Conservation (phyloP, 2,113 vertebrate genomes). For the Ophthalmolycus amberensis region DNA sequence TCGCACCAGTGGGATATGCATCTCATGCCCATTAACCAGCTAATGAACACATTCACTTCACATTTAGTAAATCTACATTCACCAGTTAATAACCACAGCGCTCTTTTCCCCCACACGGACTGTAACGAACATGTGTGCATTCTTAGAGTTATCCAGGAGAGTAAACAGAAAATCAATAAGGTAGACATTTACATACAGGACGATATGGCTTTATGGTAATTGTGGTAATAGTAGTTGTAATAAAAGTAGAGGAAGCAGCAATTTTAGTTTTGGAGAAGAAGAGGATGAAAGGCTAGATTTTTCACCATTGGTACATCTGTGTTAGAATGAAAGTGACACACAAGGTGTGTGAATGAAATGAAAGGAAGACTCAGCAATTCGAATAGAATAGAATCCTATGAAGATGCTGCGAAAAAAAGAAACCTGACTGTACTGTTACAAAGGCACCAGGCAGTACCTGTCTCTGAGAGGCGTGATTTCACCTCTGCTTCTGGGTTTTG, state of each 20-base stretch:
- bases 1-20: constrained; percentile 53
- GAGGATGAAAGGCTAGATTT: constrained; percentile 4
- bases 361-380: not conserved
- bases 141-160: constrained; percentile 16
- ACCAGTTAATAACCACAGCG: constrained; percentile 25
- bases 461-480: not conserved
- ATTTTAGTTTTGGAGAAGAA: not conserved
- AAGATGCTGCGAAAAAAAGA: not conserved
- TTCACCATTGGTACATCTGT: not conserved
- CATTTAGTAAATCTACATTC: constrained; percentile 43
- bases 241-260: not conserved
- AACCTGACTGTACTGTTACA: not conserved
- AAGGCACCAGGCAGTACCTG: not conserved
- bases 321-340: constrained; percentile 11
- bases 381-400: not conserved
- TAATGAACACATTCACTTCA: constrained; percentile 57
- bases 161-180: constrained; percentile 23
- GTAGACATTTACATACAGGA: not conserved
- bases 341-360: not conserved
- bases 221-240: constrained; percentile 6
- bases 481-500: not conserved
- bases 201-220: not conserved
- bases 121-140: constrained; percentile 4
- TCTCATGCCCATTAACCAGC: constrained; percentile 60
- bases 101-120: not conserved